These are phyloP conservation scores for Goniozus legneri DNA, from an alignment of 1,140 invertebrate species.

Conservation along the genomic window DNA sequence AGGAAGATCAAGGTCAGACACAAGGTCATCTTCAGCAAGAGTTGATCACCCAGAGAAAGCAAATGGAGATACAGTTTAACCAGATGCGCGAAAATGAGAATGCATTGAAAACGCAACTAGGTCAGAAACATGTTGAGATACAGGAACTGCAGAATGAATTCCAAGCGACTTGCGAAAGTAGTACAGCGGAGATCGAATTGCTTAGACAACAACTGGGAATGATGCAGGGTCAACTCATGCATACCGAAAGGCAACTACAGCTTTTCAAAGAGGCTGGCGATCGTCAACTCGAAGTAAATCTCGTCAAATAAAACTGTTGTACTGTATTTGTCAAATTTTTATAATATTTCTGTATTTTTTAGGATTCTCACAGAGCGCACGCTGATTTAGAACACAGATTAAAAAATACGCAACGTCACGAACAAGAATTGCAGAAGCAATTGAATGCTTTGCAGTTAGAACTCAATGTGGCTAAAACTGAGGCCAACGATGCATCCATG, in stretches of 20 bases:
- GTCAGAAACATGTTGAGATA: slow-evolving; percentile 55
- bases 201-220: slow-evolving; percentile 47
- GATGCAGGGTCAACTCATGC: slow-evolving; percentile 49
- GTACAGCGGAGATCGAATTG: slow-evolving; percentile 47
- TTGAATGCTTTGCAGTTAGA: slow-evolving; percentile 40
- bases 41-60: slow-evolving; percentile 52
- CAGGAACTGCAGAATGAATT: slow-evolving; percentile 55
- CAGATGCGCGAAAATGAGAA: slow-evolving; percentile 54
- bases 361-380: slow-evolving; percentile 56
- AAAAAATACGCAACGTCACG: slow-evolving; percentile 45
- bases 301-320: too few species aligned
- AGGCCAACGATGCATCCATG: slow-evolving; percentile 30
- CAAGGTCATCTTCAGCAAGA: slow-evolving; percentile 54
- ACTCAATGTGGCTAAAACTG: slow-evolving; percentile 33
- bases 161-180: slow-evolving; percentile 51
- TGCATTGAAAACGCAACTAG: slow-evolving; percentile 50
- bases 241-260: slow-evolving; percentile 41
- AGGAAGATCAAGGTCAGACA: slow-evolving; percentile 56
- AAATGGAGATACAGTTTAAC: slow-evolving; percentile 54
- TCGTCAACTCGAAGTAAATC: slow-evolving; percentile 58
- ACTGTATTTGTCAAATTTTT: slow-evolving; percentile 12
- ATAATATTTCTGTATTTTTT: slow-evolving; percentile 19
- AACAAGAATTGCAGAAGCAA: slow-evolving; percentile 48
- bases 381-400: slow-evolving; percentile 57
- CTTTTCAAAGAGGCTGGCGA: slow-evolving; percentile 43